Evolutionary conservation across 53 echinoderm and acorn worm species (phyloP), one percentile per base, ranked within the genome.

Genomic region (Hippasteria phrygiana): DNA sequence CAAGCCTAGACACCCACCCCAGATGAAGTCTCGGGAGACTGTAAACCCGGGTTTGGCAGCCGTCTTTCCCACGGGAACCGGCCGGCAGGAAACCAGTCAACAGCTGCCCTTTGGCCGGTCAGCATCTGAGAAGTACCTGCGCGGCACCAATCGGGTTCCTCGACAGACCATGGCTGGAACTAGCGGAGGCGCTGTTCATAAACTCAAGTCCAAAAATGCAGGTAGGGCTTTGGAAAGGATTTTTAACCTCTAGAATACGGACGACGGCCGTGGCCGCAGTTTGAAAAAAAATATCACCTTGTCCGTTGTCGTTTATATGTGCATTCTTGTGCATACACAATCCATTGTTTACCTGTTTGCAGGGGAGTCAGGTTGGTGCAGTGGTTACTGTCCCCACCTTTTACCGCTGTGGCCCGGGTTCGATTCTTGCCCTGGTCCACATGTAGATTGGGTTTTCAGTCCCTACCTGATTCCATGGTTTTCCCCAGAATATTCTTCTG

Each of bases 71-170:
- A 13, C 41, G 43, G 62, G 9, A 5, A 6, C 62, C 62, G 62
- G 5, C 18, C 62, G 62, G 62, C 24, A 13, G 24, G 43, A 42
- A 22, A 1, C 69, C 69, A 67, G 69, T 26, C 69, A 34, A 8
- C 46, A 45, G 46, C 46, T 43, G 24, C 75, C 33, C 24, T 24
- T 64, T 32, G 43, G 24, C 43, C 81, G 43, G 4, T 69, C 84
- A 12, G 10, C 70, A 34, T 38, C 84, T 3, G 70, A 84, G n/a
- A 84, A 84, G 35, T 84, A 84, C 65, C 51, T 70, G 22, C 67
- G 70, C 11, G 35, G 55, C 4, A 43, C 62, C 65, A 80, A 41
- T 11, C 13, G 63, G 43, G 42, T 8, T 22, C 28, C 62, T 43
- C 63, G 55, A 42, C 81, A 63, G 28, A 64, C 81, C 27, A 51